Evolutionary conservation across 2,113 vertebrate species (phyloP), one percentile per base, ranked within the genome.

Genomic region (Cyrtonyx montezumae): DNA sequence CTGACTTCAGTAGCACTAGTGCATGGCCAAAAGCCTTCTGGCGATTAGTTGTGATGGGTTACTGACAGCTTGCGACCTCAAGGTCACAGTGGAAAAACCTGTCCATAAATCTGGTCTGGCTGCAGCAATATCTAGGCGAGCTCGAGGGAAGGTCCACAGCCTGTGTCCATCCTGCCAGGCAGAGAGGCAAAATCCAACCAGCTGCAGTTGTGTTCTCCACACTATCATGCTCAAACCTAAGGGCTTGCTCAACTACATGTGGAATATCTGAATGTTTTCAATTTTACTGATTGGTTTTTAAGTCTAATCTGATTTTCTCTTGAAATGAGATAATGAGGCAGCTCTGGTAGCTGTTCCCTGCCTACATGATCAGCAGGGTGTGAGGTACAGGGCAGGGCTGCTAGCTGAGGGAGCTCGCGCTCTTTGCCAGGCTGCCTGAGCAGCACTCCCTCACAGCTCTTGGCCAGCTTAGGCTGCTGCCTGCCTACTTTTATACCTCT

Each of bases 291-390:
- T 76, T 66, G 74, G 1, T 75, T 90, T 93, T 77, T 67, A 67
- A 84, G 56, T 58, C 49, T 92, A 96, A 93, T 84, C 48, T 58
- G 66, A 92, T 96, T 96, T 61, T 53, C 19, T 82, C 84, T 79
- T 71, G 46, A 91, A 92, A 94, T 73, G 42, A 95, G 70, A 91
- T 92, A 90, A 93, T 59, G 28, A 90, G 79, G 49, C 32, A 83
- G 65, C 49, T 88, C 82, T 95, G 93, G 87, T 81, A 90, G 53
- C 8, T 0, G 2, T 19, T 88, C 21, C 43, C 66, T 68, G 11
- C 28, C 43, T 68, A 19, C 42, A 42, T 13, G 51, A 73, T 77
- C 1, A 6, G 36, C 34, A 26, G 62, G 13, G 14, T 79, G 68
- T 49, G 32, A 77, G 68, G 46, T 82, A 30, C 9, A 34, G 22